Evolutionary conservation across 2,888 invertebrate genomes (phyloP).

Genomic region (Mythimna albipuncta): DNA sequence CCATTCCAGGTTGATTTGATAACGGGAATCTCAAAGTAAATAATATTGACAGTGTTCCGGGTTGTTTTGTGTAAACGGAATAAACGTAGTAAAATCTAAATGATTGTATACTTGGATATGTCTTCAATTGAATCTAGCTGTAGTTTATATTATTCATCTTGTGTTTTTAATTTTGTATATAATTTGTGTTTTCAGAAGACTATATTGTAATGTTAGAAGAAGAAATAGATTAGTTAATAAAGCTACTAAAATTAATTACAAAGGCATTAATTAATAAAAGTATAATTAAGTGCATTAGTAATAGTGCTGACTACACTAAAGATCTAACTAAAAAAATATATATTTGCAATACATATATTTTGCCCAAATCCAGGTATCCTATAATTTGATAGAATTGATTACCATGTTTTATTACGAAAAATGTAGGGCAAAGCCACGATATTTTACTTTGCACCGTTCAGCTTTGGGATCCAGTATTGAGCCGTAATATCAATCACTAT

Average conservation of each 20-base stretch:
- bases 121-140: constrained; percentile 8
- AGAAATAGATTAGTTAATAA: constrained; percentile 45
- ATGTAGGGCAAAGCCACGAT: constrained; percentile 34
- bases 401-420: constrained; percentile 18
- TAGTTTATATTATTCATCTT: neutral
- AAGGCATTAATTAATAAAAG: constrained; percentile 13
- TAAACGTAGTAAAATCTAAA: constrained; percentile 26
- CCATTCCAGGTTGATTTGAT: constrained; percentile 66
- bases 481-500: constrained; percentile 62
- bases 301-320: constrained; percentile 10
- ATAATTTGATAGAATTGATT: constrained; percentile 31
- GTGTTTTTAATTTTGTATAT: constrained; percentile 25
- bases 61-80: constrained; percentile 56
- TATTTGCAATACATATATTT: neutral
- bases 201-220: constrained; percentile 30
- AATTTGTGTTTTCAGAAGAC: constrained; percentile 30
- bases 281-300: constrained; percentile 28
- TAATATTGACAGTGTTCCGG: constrained; percentile 48
- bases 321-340: constrained; percentile 1
- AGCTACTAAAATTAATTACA: constrained; percentile 34
- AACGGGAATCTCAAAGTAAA: constrained; percentile 61
- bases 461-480: constrained; percentile 49
- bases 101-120: constrained; percentile 10
- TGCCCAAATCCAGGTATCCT: constrained; percentile 6
- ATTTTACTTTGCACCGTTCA: constrained; percentile 48